Conservation (phyloP, 2,113 vertebrate genomes). For the Oriolus oriolus region DNA sequence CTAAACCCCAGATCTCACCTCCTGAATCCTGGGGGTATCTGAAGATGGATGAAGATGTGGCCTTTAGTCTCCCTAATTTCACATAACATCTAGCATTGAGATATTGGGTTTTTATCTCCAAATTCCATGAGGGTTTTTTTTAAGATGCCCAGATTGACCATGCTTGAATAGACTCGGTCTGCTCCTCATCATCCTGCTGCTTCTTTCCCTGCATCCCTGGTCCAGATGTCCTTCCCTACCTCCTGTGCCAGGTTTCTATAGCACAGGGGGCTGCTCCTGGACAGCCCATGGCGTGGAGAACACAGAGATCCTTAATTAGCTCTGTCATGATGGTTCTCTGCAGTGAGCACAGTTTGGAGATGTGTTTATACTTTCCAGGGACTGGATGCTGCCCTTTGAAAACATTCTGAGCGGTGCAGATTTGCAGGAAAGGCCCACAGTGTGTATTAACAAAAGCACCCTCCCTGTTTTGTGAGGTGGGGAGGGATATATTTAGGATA, state of each 20-base stretch:
- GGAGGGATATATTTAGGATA: constrained; percentile 13
- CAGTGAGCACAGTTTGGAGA: background rate
- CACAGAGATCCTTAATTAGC: background rate
- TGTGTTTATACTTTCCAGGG: constrained; percentile 19
- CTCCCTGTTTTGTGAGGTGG: background rate
- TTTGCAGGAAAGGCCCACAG: background rate
- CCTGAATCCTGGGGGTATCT: background rate
- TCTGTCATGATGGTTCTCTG: background rate
- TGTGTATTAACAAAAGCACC: background rate
- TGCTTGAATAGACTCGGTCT: background rate
- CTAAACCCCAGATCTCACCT: background rate
- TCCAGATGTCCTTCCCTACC: background rate
- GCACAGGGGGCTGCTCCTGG: constrained; percentile 28
- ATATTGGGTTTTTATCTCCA: background rate
- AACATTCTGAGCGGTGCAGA: background rate
- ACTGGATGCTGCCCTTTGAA: background rate
- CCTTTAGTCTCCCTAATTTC: background rate
- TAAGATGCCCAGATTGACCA: background rate
- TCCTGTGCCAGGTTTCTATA: background rate
- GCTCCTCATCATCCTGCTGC: background rate
- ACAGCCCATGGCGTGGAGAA: background rate
- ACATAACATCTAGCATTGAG: background rate
- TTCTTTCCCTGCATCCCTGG: background rate
- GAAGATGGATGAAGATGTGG: background rate
- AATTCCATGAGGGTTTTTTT: background rate